Evolutionary conservation across 2,797 vertebrate genomes (phyloP), one percentile per base, ranked within the genome.

Genomic region (Spinibarbus caldwelli): DNA sequence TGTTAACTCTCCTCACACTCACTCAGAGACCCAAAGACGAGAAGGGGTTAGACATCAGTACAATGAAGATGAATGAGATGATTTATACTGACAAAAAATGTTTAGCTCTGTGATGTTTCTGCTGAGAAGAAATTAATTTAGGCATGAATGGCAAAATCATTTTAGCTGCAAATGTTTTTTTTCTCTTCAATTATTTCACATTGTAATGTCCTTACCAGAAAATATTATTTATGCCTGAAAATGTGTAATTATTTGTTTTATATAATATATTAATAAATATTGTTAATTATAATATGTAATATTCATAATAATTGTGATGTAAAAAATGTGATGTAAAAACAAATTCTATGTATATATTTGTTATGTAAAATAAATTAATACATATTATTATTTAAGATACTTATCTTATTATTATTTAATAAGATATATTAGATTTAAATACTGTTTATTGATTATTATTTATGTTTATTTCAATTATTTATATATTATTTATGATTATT

Each of bases 1-100:
- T 62, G 81, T 82, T 84, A 86, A 80, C 71, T 85, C 73, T 86
- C 68, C 19, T 76, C 54, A 72, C 79, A 81, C 49, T 87, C 64
- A 41, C 82, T 73, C 82, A 67, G 41, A 75, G 82, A 59, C 82
- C 78, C 75, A 84, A 43, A 76, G 72, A 82, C 41, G 70, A 80
- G 52, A 86, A 31, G 31, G 26, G 79, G 66, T 78, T 67, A 73
- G 66, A 82, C 75, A 79, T 83, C 57, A 76, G 78, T 52, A 70
- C 78, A 75, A 77, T 49, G 79, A 82, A 87, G 80, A 73, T 52
- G 14, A 78, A 87, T 29, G 41, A 64, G 64, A 68, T 2, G 3
- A 68, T 23, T 77, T 34, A 66, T 76, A 19, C 31, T 36, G 71
- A 73, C 81, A 41, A 49, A 38, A 62, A 14, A 29, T 21, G 0